phyloP scores from a whole-genome alignment of 1,140 invertebrate genomes.

The Drosophila ohnishii region DNA sequence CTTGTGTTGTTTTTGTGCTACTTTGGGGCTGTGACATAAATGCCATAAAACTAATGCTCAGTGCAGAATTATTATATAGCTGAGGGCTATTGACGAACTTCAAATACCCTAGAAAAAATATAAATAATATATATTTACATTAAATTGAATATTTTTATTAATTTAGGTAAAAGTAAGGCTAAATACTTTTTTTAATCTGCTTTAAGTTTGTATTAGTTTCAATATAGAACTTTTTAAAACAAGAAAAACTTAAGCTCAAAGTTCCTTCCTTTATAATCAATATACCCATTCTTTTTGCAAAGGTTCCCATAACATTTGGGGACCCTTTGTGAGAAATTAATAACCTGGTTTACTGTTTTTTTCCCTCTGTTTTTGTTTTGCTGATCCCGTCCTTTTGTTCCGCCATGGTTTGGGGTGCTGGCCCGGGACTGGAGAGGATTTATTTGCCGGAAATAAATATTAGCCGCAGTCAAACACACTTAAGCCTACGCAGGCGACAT shows the following conservation, averaged over 20 bases:
- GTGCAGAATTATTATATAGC: constrained; percentile 29
- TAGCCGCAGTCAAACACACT: constrained; percentile 82
- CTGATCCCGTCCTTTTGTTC: constrained; percentile 38
- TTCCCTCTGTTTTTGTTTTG: constrained; percentile 33
- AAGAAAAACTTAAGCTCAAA: neutral
- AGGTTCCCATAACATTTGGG: constrained; percentile 30
- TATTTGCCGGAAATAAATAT: constrained; percentile 83
- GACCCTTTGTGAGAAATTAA: constrained; percentile 74
- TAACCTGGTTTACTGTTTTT: constrained; percentile 74
- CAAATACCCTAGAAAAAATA: constrained; percentile 8
- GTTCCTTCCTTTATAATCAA: neutral
- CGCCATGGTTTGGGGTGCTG: constrained; percentile 14
- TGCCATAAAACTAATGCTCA: constrained; percentile 74
- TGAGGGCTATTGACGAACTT: neutral
- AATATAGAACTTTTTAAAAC: neutral
- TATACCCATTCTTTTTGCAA: constrained; percentile 28
- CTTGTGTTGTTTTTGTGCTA: constrained; percentile 25
- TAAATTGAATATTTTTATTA: neutral
- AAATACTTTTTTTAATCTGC: neutral
- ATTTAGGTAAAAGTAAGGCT: neutral
- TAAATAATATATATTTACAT: neutral
- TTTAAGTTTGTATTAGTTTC: too few species aligned
- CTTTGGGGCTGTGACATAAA: constrained; percentile 53
- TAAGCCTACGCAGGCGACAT: constrained; percentile 66
- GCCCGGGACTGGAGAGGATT: constrained; percentile 59